A percentile compares a stretch with the other conserved stretches of the same genome.
Evolutionary conservation across 1,140 invertebrate genomes (phyloP).

Genomic region (Rhizoglyphus robini): DNA sequence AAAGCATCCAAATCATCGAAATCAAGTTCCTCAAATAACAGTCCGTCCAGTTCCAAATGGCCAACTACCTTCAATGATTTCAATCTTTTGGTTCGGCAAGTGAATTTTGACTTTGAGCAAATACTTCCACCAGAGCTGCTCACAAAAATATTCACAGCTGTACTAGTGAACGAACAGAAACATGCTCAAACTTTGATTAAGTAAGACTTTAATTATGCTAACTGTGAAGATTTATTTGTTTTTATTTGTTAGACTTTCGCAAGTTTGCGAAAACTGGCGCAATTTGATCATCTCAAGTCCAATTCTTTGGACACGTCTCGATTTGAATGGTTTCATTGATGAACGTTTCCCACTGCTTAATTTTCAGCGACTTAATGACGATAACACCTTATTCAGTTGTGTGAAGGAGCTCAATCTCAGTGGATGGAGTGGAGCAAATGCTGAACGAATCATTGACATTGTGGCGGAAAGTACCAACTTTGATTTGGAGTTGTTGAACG

Average conservation of each 20-base stretch:
- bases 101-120: conserved; percentile 8
- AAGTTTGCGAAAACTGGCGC: conserved; percentile 19
- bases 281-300: conserved; percentile 14
- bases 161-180: background rate
- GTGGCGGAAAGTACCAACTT: background rate
- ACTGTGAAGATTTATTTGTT: background rate
- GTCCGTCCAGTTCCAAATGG: too few relatives aligned
- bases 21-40: too few relatives aligned
- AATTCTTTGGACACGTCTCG: conserved; percentile 15
- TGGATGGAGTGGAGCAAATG: background rate
- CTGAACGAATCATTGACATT: background rate
- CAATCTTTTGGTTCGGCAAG: background rate
- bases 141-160: background rate
- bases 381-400: background rate
- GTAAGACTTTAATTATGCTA: background rate
- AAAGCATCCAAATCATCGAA: too few relatives aligned
- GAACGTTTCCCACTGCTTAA: background rate
- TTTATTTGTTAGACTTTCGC: conserved; percentile 7
- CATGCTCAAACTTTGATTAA: background rate
- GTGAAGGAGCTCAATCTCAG: background rate
- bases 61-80: too few relatives aligned
- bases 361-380: background rate
- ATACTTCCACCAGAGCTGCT: conserved; percentile 14
- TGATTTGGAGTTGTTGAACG: background rate
- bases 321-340: conserved; percentile 12